Evolutionary conservation across 2,797 vertebrate species (phyloP).

Genomic region (Galago senegalensis): DNA sequence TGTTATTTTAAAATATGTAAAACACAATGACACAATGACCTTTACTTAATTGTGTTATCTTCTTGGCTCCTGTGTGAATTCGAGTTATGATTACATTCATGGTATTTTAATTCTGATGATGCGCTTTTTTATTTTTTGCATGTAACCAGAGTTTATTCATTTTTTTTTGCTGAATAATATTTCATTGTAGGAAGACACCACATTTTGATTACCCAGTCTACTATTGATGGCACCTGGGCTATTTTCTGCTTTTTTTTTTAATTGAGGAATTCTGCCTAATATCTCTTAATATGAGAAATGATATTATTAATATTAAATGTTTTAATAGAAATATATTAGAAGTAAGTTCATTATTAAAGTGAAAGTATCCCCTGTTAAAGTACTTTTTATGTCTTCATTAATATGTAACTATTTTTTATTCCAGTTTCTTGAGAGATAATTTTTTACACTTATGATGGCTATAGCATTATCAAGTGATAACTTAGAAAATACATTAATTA

Average conservation of each 20-base stretch:
- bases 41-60: background rate
- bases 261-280: slow-evolving; percentile 35
- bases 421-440: slow-evolving; percentile 13
- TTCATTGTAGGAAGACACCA: no score
- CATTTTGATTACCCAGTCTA: no score
- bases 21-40: background rate
- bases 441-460: background rate
- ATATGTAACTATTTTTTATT: slow-evolving; percentile 37
- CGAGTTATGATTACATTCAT: slow-evolving; percentile 19
- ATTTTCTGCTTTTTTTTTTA: background rate
- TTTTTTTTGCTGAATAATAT: no score
- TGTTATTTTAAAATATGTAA: slow-evolving; percentile 14
- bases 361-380: background rate
- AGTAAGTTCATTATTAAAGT: background rate
- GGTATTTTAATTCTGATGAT: slow-evolving; percentile 47
- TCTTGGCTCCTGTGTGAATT: background rate
- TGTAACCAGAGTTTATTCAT: no score
- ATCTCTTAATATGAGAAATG: slow-evolving; percentile 7
- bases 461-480: slow-evolving; percentile 38
- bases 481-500: slow-evolving; percentile 47
- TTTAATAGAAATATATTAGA: background rate
- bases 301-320: background rate
- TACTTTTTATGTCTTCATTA: slow-evolving; percentile 51
- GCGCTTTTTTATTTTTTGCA: background rate
- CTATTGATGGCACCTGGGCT: no score